These are phyloP conservation scores for Drosophila mimica DNA, from an alignment of 2,888 invertebrate species.

Conservation along the genomic window DNA sequence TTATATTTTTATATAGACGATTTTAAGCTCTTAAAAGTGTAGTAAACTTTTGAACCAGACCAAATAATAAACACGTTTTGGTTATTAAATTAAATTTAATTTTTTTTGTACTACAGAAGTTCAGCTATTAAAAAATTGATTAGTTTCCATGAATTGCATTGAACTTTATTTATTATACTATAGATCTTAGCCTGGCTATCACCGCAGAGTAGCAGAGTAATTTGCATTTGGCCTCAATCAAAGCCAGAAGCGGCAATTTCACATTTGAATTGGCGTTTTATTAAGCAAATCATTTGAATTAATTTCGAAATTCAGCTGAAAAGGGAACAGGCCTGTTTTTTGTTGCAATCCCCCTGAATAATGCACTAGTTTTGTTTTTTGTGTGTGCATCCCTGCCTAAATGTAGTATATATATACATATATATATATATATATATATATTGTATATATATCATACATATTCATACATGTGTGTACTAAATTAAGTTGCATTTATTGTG, in stretches of 20 bases:
- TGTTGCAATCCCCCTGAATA: conserved; percentile 37
- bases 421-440: background rate
- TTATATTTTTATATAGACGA: background rate
- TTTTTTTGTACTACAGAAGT: background rate
- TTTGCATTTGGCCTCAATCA: conserved; percentile 21
- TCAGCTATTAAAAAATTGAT: background rate
- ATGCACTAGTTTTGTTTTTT: conserved; percentile 32
- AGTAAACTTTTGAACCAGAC: no score
- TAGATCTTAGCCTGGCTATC: background rate
- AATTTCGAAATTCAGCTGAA: conserved; percentile 48
- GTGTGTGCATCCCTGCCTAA: background rate
- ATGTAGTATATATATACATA: background rate
- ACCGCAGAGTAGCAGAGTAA: background rate
- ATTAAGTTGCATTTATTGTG: conserved; percentile 63
- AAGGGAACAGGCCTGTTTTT: conserved; percentile 7
- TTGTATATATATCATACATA: background rate
- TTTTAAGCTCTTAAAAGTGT: background rate
- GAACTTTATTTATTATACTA: background rate
- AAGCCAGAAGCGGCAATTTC: conserved; percentile 40
- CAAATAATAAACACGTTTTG: background rate
- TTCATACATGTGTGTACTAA: conserved; percentile 29
- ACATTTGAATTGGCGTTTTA: conserved; percentile 42
- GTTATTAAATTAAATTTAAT: no score
- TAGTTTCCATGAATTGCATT: background rate
- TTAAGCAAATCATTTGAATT: conserved; percentile 62